These are phyloP conservation scores for Cancer borealis DNA, from an alignment of 2,888 invertebrate species.

Conservation along the genomic window DNA sequence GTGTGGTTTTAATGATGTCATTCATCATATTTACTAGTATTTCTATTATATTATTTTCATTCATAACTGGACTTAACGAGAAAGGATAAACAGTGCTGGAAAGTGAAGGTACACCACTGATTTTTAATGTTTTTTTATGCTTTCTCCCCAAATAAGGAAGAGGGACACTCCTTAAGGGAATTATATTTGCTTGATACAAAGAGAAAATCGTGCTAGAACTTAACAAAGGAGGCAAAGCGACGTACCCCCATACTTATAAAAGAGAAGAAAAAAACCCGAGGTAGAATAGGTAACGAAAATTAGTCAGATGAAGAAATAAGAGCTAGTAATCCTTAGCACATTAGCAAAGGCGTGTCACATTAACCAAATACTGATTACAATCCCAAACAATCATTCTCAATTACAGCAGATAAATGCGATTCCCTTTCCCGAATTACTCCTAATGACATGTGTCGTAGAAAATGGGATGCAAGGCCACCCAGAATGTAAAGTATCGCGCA, in stretches of 20 bases:
- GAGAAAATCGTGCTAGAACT: constrained; percentile 20
- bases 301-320: background rate
- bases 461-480: constrained; percentile 28
- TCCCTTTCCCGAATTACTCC: constrained; percentile 10
- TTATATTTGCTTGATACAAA: background rate
- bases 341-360: background rate
- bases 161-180: background rate
- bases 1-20: background rate
- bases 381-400: background rate
- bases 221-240: background rate
- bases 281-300: background rate
- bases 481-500: background rate
- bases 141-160: background rate
- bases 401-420: background rate
- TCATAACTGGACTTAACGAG: background rate
- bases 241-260: background rate
- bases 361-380: background rate
- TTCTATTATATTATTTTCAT: background rate
- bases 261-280: no score
- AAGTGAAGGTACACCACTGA: background rate
- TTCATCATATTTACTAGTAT: background rate
- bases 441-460: constrained; percentile 13
- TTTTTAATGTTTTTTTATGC: background rate
- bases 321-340: background rate
- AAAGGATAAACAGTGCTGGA: background rate